phyloP scores from a whole-genome alignment of 2,888 invertebrate genomes.

The Yponomeuta malinellus region DNA sequence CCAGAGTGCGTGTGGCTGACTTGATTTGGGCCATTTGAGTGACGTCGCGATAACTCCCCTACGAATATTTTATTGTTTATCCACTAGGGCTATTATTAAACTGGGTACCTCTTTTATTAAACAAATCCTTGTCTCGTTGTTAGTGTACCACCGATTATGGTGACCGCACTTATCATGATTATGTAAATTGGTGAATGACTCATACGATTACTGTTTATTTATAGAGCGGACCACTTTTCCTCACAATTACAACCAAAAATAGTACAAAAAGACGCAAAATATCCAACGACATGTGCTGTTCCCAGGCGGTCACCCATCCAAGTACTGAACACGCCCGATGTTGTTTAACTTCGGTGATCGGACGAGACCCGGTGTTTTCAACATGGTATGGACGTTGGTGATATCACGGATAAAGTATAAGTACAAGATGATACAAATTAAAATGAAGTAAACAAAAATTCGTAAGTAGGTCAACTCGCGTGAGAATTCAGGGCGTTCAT shows the following conservation, averaged over 20 bases:
- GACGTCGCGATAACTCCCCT: no score
- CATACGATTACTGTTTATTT: background rate
- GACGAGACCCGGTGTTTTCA: slow-evolving; percentile 32
- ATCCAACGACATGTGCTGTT: slow-evolving; percentile 16
- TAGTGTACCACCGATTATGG: background rate
- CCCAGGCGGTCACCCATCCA: slow-evolving; percentile 25
- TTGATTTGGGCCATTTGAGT: no score
- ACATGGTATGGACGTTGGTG: slow-evolving; percentile 23
- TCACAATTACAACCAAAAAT: background rate
- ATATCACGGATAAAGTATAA: background rate
- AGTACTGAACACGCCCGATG: slow-evolving; percentile 27
- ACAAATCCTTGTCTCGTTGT: slow-evolving; percentile 9
- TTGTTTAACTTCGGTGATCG: slow-evolving; percentile 30
- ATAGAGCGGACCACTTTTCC: background rate
- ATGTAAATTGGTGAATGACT: background rate
- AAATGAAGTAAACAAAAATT: no score
- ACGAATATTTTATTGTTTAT: background rate
- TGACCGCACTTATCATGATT: background rate
- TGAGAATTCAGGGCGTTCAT: no score
- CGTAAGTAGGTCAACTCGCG: no score
- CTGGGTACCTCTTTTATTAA: background rate
- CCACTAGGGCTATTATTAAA: background rate
- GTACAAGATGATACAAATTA: no score
- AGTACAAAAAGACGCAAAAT: background rate
- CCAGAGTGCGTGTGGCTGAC: no score